Conservation (phyloP, 2,113 vertebrate genomes). For the Isichthys henryi region DNA sequence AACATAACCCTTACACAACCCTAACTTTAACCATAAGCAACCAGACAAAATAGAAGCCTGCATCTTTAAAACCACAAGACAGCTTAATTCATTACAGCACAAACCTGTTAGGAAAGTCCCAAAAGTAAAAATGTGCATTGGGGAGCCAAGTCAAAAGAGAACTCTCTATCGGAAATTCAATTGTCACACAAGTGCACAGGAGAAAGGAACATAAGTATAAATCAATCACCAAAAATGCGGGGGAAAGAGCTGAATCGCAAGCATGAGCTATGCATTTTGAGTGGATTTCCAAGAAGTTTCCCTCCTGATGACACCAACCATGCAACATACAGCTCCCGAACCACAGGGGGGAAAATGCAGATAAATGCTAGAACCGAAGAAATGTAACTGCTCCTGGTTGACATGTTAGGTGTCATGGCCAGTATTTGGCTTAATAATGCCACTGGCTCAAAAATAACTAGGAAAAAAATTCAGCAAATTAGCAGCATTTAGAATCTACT, state of each 20-base stretch:
- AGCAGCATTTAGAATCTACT: background rate
- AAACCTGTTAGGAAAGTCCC: background rate
- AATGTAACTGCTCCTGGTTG: background rate
- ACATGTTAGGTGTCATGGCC: background rate
- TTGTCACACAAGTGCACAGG: background rate
- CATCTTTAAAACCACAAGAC: background rate
- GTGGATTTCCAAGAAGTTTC: background rate
- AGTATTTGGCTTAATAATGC: background rate
- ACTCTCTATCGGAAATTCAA: background rate
- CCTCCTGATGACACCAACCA: background rate
- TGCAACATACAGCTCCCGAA: background rate
- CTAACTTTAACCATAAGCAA: no score
- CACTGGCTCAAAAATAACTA: background rate
- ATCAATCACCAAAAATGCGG: background rate
- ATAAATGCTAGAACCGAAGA: background rate
- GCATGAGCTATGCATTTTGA: background rate
- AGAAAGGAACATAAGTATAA: background rate
- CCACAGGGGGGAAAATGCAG: background rate
- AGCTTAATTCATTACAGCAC: background rate
- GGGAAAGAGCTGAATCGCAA: background rate
- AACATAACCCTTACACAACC: no score
- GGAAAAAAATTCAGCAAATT: background rate
- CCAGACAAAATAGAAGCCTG: background rate
- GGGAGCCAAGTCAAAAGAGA: background rate
- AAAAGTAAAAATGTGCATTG: background rate